Base-by-base conservation (phyloP, 2,888 invertebrate species). In the Drosophila cracens region DNA sequence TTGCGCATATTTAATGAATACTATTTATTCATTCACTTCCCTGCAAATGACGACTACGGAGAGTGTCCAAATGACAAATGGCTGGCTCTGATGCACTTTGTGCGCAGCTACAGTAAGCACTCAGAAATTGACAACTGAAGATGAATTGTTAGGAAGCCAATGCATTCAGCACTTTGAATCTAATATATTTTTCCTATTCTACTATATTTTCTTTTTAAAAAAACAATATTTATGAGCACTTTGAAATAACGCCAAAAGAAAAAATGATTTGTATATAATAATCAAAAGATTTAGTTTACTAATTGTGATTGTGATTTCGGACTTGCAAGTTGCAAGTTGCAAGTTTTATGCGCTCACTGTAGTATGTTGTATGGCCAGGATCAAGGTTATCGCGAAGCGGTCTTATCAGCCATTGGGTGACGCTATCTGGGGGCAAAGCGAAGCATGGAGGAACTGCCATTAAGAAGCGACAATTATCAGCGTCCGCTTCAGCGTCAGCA, bases 311-410 rank as follows among this genome's bases (percentile, higher is more conserved):
- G 21, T 1, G 16, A 16, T 7, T 21, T 7, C 7, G 46, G 21
- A 21, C 16, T 21, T 21, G 46, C 11, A 11, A 33, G 33, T 11
- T 10, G 33, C 33, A 10, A 33, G 13, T 25, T 11, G 18, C 25
- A n/a, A 29, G 18, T 29, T 8, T 7, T 13, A 13, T 38, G 25
- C n/a, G 29, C 18, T 29, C 43, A 43, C 57, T 57, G 57, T 57
- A 40, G 29, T 33, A 29, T 62, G 63, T 27, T 29, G 21, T 43
- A 10, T 48, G 63, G 65, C 63, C 84, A 83, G 83, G 82, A 83
- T 89, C 83, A 83, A 83, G 83, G 83, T 83, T 84, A 83, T 83
- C 84, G 60, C 70, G 59, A 61, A 29, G 21, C 16, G 11, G 10
- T n/a, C 54, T 76, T 78, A 78, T 78, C 78, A 76, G 61, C 29